These are phyloP conservation scores for Lypha dubia DNA, from an alignment of 2,888 invertebrate genomes.

Conservation along the genomic window DNA sequence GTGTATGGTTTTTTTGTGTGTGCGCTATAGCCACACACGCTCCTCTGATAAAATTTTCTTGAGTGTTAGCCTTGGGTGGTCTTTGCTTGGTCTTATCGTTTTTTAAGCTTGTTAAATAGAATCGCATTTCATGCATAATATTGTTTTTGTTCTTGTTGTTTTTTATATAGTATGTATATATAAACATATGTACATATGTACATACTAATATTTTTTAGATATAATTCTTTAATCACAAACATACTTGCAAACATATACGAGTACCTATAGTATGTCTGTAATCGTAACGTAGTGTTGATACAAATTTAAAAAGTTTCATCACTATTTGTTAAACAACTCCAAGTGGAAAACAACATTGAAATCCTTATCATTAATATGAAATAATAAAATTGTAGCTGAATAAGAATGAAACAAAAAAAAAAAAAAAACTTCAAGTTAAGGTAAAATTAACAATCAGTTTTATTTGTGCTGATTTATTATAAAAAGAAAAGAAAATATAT, in stretches of 20 bases:
- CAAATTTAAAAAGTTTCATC: slow-evolving; percentile 52
- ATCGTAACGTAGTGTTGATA: slow-evolving; percentile 37
- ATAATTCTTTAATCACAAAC: slow-evolving; percentile 30
- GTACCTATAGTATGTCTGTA: too few species aligned
- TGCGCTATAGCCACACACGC: not conserved
- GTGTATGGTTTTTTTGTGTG: too few species aligned
- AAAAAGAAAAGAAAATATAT: not conserved
- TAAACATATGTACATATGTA: too few species aligned
- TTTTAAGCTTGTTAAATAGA: not conserved
- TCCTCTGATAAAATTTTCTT: slow-evolving; percentile 22
- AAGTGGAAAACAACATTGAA: slow-evolving; percentile 10
- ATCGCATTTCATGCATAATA: slow-evolving; percentile 11
- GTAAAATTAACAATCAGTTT: not conserved
- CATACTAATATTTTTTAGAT: slow-evolving; percentile 3
- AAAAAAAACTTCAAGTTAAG: not conserved
- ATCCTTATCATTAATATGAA: slow-evolving; percentile 29
- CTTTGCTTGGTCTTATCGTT: not conserved
- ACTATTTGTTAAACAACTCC: slow-evolving; percentile 36
- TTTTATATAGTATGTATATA: not conserved
- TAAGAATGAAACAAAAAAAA: not conserved
- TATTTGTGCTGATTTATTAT: not conserved
- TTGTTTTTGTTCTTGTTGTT: slow-evolving; percentile 3
- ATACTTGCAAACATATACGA: too few species aligned
- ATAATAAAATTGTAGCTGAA: too few species aligned
- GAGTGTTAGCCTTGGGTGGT: slow-evolving; percentile 27